Base-by-base conservation (phyloP, 2,113 vertebrate species). In the Gymnorhina tibicen region DNA sequence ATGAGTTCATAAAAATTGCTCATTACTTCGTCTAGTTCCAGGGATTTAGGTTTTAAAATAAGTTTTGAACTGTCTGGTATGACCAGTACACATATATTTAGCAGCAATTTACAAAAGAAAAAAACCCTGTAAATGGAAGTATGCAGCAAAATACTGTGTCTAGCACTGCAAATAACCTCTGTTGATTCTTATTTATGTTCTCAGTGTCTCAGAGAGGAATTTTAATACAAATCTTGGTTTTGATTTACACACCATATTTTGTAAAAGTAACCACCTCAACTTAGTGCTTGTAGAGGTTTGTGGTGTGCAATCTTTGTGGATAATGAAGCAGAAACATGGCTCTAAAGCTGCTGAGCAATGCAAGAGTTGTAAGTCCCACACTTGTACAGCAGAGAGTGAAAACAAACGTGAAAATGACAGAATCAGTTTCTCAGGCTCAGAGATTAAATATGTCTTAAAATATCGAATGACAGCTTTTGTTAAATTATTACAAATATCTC, bases 401-500 rank as follows among this genome's bases (percentile, higher is more conserved):
- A 91, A 27, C 28, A 77, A 82, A 90, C 0, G 70, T 90, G 78
- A 90, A 70, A 77, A 55, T 52, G 72, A 84, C 33, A 72, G 64
- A 87, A 94, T 85, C 1, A 1, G 28, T 55, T 91, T 91, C 89
- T 93, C 59, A 86, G 67, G 39, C 47, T 88, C 79, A 84, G 41
- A 94, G 63, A 88, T 81, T 84, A 94, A 94, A 81, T 46, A 58
- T 27, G 30, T 59, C 86, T 96, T 86, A 64, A 86, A 96, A 86
- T 86, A 90, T 20, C 3, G 0, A 90, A 83, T 50, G 55, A 39
- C 39, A 90, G 30, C 16, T 85, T 87, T 95, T 85, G 27, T 93
- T 55, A 80, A 66, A 26, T 94, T 83, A 79, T 85, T 90, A 42
- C 58, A 70, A 90, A 62, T 80, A 89, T 39, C 37, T 79, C 7